Conservation (phyloP, 1,140 invertebrate species). For the Pemphigus obesinymphae region DNA sequence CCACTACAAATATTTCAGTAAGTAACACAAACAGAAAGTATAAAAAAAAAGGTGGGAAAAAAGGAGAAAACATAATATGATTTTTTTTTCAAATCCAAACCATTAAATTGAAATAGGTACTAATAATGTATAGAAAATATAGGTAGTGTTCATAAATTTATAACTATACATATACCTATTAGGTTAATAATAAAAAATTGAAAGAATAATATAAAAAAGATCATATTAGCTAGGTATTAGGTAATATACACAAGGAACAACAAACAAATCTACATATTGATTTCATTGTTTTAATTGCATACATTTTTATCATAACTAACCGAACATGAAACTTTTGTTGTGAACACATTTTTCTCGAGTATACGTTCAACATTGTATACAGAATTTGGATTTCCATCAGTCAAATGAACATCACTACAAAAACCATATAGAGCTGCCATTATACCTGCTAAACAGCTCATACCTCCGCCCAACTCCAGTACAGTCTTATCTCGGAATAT, state of each 20-base stretch:
- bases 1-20: slow-evolving; percentile 9
- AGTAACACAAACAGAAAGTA: slow-evolving; percentile 8
- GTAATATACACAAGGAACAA: slow-evolving; percentile 1
- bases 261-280: background rate
- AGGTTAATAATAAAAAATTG: slow-evolving; percentile 1
- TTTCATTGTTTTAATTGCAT: slow-evolving; percentile 2
- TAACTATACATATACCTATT: background rate
- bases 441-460: slow-evolving; percentile 77
- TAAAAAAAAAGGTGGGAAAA: background rate
- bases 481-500: slow-evolving; percentile 64
- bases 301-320: slow-evolving; percentile 31
- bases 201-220: background rate
- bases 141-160: too few relatives aligned
- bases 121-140: background rate
- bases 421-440: slow-evolving; percentile 65
- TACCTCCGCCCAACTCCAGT: slow-evolving; percentile 77
- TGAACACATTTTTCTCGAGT: slow-evolving; percentile 59
- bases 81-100: background rate
- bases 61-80: background rate
- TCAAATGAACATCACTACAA: slow-evolving; percentile 60
- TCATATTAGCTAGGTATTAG: background rate
- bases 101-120: background rate
- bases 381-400: slow-evolving; percentile 73
- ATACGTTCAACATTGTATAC: slow-evolving; percentile 69
- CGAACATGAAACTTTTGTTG: slow-evolving; percentile 51